These are phyloP conservation scores for Clarias batrachus DNA, from an alignment of 2,113 vertebrate species.

Conservation along the genomic window DNA sequence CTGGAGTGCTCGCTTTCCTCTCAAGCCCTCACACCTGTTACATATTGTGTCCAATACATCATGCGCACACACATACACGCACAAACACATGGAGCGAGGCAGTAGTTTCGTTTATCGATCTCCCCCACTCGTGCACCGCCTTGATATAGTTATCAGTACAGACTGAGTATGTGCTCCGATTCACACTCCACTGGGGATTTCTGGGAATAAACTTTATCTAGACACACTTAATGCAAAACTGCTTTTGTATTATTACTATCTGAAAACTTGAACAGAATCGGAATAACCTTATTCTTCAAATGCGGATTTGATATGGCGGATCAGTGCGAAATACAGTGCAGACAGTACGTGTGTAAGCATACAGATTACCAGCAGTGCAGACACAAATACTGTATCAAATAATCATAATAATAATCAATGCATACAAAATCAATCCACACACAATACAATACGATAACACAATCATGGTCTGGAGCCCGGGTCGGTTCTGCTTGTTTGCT, in stretches of 20 bases:
- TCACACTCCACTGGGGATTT: not conserved
- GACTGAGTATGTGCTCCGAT: not conserved
- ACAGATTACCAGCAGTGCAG: not conserved
- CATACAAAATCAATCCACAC: not conserved
- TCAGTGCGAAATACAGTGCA: not conserved
- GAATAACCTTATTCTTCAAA: not conserved
- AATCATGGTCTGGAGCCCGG: not conserved
- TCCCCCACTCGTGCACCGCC: not conserved
- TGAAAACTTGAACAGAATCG: not conserved
- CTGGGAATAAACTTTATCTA: not conserved
- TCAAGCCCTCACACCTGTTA: conserved; percentile 73
- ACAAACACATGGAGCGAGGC: conserved; percentile 3
- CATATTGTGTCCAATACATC: conserved; percentile 68
- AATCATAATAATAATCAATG: not conserved
- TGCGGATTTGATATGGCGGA: not conserved
- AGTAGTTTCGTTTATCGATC: conserved; percentile 14
- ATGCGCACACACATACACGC: conserved; percentile 30
- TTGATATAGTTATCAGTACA: not conserved
- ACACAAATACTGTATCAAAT: not conserved
- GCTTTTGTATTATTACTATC: not conserved
- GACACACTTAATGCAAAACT: not conserved
- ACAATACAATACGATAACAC: not conserved
- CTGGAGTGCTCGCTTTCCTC: conserved; percentile 61
- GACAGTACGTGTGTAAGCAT: not conserved
- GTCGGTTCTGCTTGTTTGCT: not conserved